Evolutionary conservation across 1,140 invertebrate genomes (phyloP), one percentile per base, ranked within the genome.

Genomic region (Heliconius eleuchia): DNA sequence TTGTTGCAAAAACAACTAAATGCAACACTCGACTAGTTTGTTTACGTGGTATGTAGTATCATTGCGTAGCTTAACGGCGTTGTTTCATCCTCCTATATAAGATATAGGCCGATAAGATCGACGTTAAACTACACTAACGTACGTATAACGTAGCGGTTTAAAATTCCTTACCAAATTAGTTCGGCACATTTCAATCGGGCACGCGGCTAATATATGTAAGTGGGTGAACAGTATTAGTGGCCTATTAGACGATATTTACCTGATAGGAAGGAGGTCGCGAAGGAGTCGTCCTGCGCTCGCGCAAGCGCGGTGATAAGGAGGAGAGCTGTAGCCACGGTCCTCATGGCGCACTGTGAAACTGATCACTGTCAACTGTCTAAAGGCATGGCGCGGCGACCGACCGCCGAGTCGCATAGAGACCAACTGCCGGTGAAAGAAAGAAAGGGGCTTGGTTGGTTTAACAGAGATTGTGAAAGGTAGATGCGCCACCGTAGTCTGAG

Each of bases 221-320:
- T 84, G 76, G 78, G 82, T 81, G 70, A 71, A 19, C 7, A 57
- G n/a, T 57, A 23, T 57, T 57, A 57, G 23, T 30, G 74, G 73
- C 71, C 74, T 42, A 74, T 80, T 71, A 13, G 13, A 37, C 27
- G 71, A 74, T 84, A 71, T 83, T 86, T 94, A 97, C 97, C 97
- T 95, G 97, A 97, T 23, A 97, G 94, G 88, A 97, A 97, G 85
- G 96, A 97, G 82, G 96, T 96, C 79, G 97, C 96, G 84, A 97
- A 95, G 16, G 97, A 97, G 78, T 97, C 97, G 90, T 97, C 97
- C 93, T 97, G 96, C 80, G 78, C 81, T 76, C 81, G 78, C 71
- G 88, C 86, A 71, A 79, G 83, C 18, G 80, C 78, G 66, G 85
- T 57, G 70, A 85, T 84, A 73, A 92, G 23, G 50, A 89, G 75